phyloP scores from a whole-genome alignment of 1,140 invertebrate species.

The Lepidurus apus region DNA sequence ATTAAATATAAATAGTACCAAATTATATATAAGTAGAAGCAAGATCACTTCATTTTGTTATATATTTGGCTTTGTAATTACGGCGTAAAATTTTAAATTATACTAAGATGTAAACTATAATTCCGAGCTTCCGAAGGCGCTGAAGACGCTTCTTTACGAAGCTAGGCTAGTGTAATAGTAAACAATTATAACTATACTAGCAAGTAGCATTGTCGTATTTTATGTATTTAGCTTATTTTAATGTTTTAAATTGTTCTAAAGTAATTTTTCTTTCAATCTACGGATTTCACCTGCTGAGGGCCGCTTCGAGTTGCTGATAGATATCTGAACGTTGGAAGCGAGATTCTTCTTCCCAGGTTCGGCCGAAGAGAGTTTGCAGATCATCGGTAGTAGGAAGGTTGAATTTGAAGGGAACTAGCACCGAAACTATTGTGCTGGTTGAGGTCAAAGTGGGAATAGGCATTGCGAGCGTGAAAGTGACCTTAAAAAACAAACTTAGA shows the following conservation, averaged over 20 bases:
- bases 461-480: neutral
- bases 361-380: neutral
- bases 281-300: neutral
- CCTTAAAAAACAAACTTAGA: neutral
- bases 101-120: too few species aligned
- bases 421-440: neutral
- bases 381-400: neutral
- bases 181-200: neutral
- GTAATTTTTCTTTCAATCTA: neutral
- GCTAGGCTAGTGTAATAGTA: neutral
- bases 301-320: constrained; percentile 11
- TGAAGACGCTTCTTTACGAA: too few species aligned
- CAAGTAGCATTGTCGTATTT: neutral
- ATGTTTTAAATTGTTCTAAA: too few species aligned
- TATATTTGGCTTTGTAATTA: too few species aligned
- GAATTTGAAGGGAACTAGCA: neutral
- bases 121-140: too few species aligned
- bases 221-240: neutral
- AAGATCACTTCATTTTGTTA: too few species aligned
- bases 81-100: too few species aligned
- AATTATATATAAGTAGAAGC: too few species aligned
- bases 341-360: neutral
- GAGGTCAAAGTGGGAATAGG: neutral
- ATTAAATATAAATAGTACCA: neutral
- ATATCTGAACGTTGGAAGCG: neutral